These are phyloP conservation scores for Muscicapa adusta DNA, from an alignment of 2,113 vertebrate genomes.

Conservation along the genomic window DNA sequence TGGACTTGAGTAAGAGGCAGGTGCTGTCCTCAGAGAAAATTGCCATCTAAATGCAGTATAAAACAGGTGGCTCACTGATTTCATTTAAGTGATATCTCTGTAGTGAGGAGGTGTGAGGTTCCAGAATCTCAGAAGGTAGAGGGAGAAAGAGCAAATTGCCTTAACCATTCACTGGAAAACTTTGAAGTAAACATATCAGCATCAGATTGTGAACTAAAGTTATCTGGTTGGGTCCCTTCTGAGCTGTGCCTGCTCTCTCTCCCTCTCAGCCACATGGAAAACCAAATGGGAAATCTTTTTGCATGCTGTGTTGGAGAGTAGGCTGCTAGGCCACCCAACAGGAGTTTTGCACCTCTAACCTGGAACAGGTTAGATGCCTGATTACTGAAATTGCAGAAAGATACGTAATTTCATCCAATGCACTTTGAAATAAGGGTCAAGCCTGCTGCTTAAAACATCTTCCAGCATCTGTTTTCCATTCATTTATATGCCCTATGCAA, in stretches of 20 bases:
- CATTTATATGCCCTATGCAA: background rate
- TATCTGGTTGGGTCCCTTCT: background rate
- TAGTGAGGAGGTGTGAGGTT: background rate
- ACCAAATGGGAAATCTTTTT: background rate
- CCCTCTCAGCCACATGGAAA: background rate
- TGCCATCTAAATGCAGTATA: background rate
- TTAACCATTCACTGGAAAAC: background rate
- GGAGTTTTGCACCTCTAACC: background rate
- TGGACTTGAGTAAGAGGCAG: background rate
- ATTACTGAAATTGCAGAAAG: background rate
- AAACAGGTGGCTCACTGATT: background rate
- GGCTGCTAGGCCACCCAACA: background rate
- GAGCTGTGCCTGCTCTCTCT: background rate
- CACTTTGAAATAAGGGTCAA: background rate
- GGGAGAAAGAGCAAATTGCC: background rate
- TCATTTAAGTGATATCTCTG: background rate
- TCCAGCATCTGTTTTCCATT: background rate
- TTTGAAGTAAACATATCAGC: background rate
- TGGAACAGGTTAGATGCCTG: background rate
- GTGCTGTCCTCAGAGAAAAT: background rate
- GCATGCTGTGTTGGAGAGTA: background rate
- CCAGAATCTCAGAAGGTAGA: background rate
- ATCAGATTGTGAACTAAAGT: background rate
- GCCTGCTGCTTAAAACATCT: background rate
- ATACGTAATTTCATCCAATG: rapidly evolving